phyloP scores from a whole-genome alignment of 2,888 invertebrate genomes.

The Pachydiplax longipennis region DNA sequence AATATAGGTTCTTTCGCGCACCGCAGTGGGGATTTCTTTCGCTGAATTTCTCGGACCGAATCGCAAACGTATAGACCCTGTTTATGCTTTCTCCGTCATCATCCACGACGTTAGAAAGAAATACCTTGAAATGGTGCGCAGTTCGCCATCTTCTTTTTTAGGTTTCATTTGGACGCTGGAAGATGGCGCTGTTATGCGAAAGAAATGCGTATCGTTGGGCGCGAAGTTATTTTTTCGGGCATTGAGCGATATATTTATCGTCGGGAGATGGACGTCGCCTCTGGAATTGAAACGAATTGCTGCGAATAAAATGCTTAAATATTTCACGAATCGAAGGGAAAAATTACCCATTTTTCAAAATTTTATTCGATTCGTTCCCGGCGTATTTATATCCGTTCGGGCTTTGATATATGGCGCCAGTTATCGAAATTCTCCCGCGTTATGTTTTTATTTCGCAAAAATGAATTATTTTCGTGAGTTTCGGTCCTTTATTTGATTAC shows the following conservation, averaged over 20 bases:
- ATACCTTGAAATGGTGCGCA: neutral
- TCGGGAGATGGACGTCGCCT: neutral
- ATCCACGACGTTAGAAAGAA: neutral
- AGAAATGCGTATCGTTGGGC: neutral
- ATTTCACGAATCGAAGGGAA: neutral
- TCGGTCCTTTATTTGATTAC: neutral
- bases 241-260: neutral
- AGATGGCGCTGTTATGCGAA: neutral
- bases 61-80: neutral
- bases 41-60: neutral
- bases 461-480: neutral
- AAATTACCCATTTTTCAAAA: neutral
- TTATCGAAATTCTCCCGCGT: neutral
- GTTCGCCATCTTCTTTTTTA: neutral
- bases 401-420: neutral
- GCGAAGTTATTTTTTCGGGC: neutral
- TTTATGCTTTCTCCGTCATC: neutral
- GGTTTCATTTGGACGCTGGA: neutral
- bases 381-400: neutral
- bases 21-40: neutral
- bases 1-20: neutral
- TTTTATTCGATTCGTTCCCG: neutral
- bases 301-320: neutral
- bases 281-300: neutral
- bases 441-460: neutral